Percentiles rank a stretch among this genome's conserved stretches.
Conservation (phyloP, 1,140 invertebrate genomes). For the Pentalonia nigronervosa region DNA sequence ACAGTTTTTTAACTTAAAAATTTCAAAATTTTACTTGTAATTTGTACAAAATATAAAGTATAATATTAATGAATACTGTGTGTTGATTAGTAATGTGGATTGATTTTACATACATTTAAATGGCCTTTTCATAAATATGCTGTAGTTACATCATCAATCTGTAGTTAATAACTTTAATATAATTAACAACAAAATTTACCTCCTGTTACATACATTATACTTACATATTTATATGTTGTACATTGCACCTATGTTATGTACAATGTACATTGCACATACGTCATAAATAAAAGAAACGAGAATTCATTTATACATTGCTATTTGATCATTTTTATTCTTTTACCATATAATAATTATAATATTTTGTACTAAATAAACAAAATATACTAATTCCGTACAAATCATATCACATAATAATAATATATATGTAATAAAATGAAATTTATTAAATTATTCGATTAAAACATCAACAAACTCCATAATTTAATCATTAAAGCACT, state of each 20-base stretch:
- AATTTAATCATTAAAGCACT: no score
- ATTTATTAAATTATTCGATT: not conserved
- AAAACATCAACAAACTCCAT: not conserved
- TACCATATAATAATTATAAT: no score
- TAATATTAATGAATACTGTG: not conserved
- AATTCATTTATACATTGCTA: no score
- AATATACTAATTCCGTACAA: no score
- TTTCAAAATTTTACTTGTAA: not conserved
- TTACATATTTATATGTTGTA: no score
- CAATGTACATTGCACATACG: no score
- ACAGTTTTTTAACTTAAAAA: not conserved
- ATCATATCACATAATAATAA: not conserved
- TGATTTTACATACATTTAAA: not conserved
- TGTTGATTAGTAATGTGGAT: not conserved
- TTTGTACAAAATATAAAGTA: not conserved
- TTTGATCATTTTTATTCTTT: no score
- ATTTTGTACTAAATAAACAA: no score
- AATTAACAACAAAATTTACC: not conserved
- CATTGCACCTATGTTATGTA: no score
- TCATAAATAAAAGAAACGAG: no score
- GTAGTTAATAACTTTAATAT: not conserved
- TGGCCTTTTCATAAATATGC: not conserved
- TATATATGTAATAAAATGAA: not conserved
- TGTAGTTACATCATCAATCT: not conserved
- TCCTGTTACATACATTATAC: not conserved